Evolutionary conservation across 2,797 vertebrate genomes (phyloP).

Genomic region (Erithacus rubecula): DNA sequence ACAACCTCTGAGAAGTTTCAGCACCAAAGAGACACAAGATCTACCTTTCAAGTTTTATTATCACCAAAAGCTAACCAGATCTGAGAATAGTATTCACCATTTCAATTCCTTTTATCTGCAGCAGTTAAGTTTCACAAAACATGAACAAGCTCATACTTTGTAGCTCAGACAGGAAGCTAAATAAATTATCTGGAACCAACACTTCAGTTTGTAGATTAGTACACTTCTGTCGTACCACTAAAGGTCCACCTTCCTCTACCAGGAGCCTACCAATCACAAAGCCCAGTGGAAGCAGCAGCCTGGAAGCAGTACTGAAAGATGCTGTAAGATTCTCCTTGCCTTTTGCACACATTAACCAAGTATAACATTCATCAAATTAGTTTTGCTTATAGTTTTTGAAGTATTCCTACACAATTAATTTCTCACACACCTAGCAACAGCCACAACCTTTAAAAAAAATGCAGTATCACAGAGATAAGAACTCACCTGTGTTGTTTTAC

Average conservation of each 20-base stretch:
- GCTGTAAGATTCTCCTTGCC: background rate
- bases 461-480: background rate
- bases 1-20: background rate
- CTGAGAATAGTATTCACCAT: background rate
- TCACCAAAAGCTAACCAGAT: background rate
- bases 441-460: background rate
- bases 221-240: background rate
- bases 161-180: background rate
- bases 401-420: background rate
- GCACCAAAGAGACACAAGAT: background rate
- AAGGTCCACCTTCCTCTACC: background rate
- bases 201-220: background rate
- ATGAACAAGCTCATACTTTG: background rate
- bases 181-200: background rate
- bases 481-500: slow-evolving; percentile 95
- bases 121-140: background rate
- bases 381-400: background rate
- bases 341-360: background rate
- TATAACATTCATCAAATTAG: background rate
- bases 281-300: background rate
- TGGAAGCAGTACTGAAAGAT: background rate
- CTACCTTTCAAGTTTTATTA: background rate
- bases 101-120: background rate
- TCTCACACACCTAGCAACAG: background rate
- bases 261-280: background rate